Percentiles rank a stretch among this genome's conserved stretches.
Evolutionary conservation across 2,888 invertebrate genomes (phyloP).

Genomic region (Agrotis clavis): DNA sequence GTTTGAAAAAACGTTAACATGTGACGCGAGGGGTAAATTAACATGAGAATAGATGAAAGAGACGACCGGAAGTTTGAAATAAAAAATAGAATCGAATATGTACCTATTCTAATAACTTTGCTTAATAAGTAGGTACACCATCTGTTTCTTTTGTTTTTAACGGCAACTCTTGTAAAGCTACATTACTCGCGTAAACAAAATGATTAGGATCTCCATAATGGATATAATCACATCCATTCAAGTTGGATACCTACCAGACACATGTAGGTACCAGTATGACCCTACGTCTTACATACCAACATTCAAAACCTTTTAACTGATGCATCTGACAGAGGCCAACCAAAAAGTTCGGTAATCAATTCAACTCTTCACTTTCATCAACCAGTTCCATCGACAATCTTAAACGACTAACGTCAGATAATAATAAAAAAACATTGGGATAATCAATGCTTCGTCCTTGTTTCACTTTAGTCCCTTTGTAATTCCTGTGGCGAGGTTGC

Average conservation of each 20-base stretch:
- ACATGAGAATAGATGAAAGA: slow-evolving; percentile 72
- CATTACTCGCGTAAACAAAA: slow-evolving; percentile 19
- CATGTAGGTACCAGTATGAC: neutral
- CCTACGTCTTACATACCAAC: neutral
- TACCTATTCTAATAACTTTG: slow-evolving; percentile 21
- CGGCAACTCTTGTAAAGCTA: slow-evolving; percentile 8
- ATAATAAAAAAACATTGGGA: slow-evolving; percentile 75
- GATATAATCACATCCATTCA: slow-evolving; percentile 41
- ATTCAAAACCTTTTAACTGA: slow-evolving; percentile 18
- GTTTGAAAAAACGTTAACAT: slow-evolving; percentile 62
- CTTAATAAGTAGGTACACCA: slow-evolving; percentile 26
- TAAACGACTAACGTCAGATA: slow-evolving; percentile 65
- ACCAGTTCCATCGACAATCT: slow-evolving; percentile 63
- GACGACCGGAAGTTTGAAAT: slow-evolving; percentile 76
- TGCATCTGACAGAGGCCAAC: slow-evolving; percentile 1
- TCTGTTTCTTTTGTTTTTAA: slow-evolving; percentile 43
- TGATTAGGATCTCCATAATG: slow-evolving; percentile 34
- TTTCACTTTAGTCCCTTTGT: slow-evolving; percentile 85
- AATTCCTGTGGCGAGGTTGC: slow-evolving; percentile 84
- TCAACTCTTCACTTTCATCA: slow-evolving; percentile 39
- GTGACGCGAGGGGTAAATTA: slow-evolving; percentile 73
- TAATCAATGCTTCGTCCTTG: slow-evolving; percentile 85
- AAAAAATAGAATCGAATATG: slow-evolving; percentile 64
- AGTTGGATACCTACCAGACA: slow-evolving; percentile 25
- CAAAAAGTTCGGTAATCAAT: slow-evolving; percentile 27